These are phyloP conservation scores for Ammodytes dubius DNA, from an alignment of 2,113 vertebrate genomes.

Conservation along the genomic window DNA sequence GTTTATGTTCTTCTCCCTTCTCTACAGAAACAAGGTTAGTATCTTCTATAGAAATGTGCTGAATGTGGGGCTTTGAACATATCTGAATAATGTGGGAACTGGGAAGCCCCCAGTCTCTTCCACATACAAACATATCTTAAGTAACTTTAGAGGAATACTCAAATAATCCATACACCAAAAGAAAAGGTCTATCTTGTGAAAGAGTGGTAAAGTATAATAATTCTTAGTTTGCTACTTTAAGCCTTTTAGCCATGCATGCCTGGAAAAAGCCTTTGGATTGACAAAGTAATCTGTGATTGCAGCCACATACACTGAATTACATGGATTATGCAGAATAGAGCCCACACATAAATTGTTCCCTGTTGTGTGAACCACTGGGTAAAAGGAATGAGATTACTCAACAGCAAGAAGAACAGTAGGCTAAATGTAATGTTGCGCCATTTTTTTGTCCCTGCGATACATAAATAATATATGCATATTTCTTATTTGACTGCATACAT, in stretches of 20 bases:
- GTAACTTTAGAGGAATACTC: slow-evolving; percentile 32
- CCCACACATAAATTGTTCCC: neutral
- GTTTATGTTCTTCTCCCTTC: slow-evolving; percentile 31
- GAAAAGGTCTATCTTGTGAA: slow-evolving; percentile 8
- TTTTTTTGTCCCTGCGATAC: neutral
- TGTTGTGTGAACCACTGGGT: neutral
- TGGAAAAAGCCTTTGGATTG: slow-evolving; percentile 31
- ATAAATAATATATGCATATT: neutral
- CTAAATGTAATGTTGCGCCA: neutral
- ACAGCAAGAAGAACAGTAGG: neutral
- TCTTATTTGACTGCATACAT: slow-evolving; percentile 11
- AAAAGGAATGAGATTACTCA: slow-evolving; percentile 25
- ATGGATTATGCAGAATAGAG: slow-evolving; percentile 46
- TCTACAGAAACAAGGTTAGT: slow-evolving; percentile 18
- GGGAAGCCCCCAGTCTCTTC: slow-evolving; percentile 6
- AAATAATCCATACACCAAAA: slow-evolving; percentile 26
- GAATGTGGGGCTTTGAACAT: slow-evolving; percentile 44
- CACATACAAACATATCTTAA: neutral
- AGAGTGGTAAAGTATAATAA: neutral
- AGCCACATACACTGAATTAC: slow-evolving; percentile 48
- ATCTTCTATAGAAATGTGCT: slow-evolving; percentile 12
- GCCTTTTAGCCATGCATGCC: slow-evolving; percentile 48
- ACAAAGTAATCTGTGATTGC: slow-evolving; percentile 41
- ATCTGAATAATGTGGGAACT: slow-evolving; percentile 29
- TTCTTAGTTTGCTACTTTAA: slow-evolving; percentile 20